Evolutionary conservation across 2,888 invertebrate species (phyloP).

Genomic region (Agrenia bidenticulata): DNA sequence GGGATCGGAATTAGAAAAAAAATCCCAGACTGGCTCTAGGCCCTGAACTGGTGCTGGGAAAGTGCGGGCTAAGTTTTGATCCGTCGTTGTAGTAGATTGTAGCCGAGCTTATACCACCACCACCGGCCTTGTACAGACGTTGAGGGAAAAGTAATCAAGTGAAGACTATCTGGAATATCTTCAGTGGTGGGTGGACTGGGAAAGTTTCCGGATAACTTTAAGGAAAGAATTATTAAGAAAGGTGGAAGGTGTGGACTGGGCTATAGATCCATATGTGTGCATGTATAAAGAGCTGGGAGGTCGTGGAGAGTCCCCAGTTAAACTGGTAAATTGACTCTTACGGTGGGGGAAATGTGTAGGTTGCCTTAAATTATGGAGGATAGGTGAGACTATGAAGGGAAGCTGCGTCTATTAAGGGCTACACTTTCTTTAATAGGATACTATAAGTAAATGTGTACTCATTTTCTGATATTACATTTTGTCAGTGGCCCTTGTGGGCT

Average conservation of each 20-base stretch:
- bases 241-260: slow-evolving; percentile 1
- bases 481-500: slow-evolving; percentile 8
- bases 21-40: too few species aligned
- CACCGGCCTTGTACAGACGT: not conserved
- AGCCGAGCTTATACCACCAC: too few species aligned
- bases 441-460: slow-evolving; percentile 13
- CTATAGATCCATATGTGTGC: slow-evolving; percentile 2
- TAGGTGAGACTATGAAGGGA: slow-evolving; percentile 24
- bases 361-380: slow-evolving; percentile 26
- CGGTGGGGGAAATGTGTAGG: slow-evolving; percentile 17
- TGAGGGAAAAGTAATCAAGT: slow-evolving; percentile 3
- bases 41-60: too few species aligned
- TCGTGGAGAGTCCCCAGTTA: slow-evolving; percentile 2
- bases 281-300: too few species aligned
- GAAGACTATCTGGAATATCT: not conserved
- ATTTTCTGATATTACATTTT: slow-evolving; percentile 11
- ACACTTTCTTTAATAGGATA: slow-evolving; percentile 1
- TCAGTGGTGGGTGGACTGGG: not conserved
- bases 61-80: too few species aligned
- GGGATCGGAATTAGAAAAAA: too few species aligned
- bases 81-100: too few species aligned
- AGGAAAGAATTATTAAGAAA: not conserved
- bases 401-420: not conserved
- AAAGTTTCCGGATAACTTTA: too few species aligned
- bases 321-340: slow-evolving; percentile 26